Conservation (phyloP, 2,113 vertebrate species). For the Cichladusa arquata region DNA sequence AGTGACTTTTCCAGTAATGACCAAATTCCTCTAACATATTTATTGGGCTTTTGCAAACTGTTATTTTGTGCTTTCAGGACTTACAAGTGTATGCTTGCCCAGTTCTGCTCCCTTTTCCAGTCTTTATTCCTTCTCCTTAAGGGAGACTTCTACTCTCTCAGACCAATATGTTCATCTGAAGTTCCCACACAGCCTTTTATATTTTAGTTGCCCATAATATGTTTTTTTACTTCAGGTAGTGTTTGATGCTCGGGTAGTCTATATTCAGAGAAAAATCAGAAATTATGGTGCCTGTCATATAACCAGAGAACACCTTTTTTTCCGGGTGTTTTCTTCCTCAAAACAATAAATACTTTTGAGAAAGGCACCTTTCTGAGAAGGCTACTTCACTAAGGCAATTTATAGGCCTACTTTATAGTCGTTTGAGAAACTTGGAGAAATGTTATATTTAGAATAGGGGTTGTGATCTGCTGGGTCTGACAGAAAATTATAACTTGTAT, state of each 20-base stretch:
- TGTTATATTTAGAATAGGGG: neutral
- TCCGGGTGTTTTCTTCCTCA: neutral
- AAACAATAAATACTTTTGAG: neutral
- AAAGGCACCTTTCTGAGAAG: neutral
- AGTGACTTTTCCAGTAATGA: neutral
- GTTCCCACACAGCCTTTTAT: neutral
- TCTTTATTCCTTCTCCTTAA: neutral
- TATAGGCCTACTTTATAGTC: neutral
- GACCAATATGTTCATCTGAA: neutral
- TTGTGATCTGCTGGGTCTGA: neutral
- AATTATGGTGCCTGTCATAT: neutral
- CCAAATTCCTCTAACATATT: neutral
- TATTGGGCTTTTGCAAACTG: neutral
- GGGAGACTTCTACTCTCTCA: neutral
- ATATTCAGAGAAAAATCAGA: neutral
- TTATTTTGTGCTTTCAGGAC: neutral
- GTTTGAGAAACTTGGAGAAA: neutral
- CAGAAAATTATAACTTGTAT: neutral
- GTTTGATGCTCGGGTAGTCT: neutral
- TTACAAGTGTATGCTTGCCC: neutral
- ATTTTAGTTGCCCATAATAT: neutral
- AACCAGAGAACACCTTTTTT: neutral
- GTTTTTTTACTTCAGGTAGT: neutral
- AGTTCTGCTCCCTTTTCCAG: neutral
- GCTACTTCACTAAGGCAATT: neutral